Percentiles rank a stretch among this genome's conserved stretches.
These are phyloP conservation scores for Lagorchestes hirsutus DNA, from an alignment of 2,797 vertebrate species.

Conservation along the genomic window DNA sequence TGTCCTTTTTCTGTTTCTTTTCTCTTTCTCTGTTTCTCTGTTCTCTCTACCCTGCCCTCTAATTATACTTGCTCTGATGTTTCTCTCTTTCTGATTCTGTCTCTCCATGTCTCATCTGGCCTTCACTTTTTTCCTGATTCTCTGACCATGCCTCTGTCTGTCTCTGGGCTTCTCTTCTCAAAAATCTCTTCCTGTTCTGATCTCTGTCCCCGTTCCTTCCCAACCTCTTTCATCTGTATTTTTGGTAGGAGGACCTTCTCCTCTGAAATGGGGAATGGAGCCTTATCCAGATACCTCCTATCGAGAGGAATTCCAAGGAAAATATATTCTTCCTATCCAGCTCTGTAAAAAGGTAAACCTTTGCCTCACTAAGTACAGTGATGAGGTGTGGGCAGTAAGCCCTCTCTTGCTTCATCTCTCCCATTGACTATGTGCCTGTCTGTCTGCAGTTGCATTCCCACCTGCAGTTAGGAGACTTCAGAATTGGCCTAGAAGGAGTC, in stretches of 20 bases:
- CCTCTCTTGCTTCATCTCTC: background rate
- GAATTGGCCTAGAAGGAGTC: background rate
- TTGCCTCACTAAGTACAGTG: background rate
- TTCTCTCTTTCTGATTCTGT: background rate
- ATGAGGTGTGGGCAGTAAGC: background rate
- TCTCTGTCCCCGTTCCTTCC: background rate
- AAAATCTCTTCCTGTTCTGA: background rate
- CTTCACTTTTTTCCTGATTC: background rate
- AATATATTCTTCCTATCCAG: conserved; percentile 39
- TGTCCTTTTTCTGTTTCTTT: background rate
- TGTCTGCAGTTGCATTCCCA: conserved; percentile 57
- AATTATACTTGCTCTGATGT: background rate
- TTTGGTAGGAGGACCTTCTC: conserved; percentile 45
- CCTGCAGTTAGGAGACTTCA: conserved; percentile 60
- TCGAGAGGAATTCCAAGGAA: conserved; percentile 65
- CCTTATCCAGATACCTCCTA: conserved; percentile 56
- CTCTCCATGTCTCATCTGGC: background rate
- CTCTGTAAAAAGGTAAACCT: conserved; percentile 72
- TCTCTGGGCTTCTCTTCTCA: background rate
- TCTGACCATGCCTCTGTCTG: background rate
- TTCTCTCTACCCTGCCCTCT: background rate
- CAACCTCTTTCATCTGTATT: background rate
- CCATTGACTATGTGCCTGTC: background rate
- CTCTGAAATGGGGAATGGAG: conserved; percentile 59
- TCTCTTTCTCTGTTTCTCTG: background rate